These are phyloP conservation scores for Steinernema scapterisci DNA, from an alignment of 2,888 invertebrate species.

Conservation along the genomic window DNA sequence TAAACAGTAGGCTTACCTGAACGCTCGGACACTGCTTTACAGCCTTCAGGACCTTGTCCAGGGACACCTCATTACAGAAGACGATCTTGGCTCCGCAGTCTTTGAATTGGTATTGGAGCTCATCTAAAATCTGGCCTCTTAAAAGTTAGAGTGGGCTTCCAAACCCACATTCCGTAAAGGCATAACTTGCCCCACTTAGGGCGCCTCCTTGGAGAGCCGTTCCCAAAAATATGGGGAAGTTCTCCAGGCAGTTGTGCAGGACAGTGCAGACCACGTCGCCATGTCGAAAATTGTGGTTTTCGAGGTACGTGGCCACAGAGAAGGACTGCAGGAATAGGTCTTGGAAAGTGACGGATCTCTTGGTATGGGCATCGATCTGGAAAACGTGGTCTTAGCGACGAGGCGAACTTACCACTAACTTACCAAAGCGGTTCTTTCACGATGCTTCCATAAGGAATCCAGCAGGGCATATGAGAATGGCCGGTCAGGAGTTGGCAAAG, in stretches of 20 bases:
- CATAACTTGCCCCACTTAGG: constrained; percentile 55
- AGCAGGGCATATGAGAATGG: neutral
- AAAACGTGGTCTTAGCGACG: neutral
- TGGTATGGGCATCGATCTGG: constrained; percentile 30
- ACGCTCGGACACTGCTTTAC: neutral
- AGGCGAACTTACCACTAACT: neutral
- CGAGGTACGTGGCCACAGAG: constrained; percentile 46
- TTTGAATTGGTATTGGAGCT: neutral
- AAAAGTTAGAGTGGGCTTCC: no score
- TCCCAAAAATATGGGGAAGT: constrained; percentile 45
- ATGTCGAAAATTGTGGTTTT: constrained; percentile 45
- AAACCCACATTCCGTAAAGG: constrained; percentile 42
- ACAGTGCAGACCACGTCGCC: constrained; percentile 53
- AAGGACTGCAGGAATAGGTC: constrained; percentile 38
- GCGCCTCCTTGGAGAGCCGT: constrained; percentile 51
- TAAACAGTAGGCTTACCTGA: neutral
- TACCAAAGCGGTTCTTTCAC: neutral
- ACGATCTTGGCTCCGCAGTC: neutral
- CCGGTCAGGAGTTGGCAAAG: neutral
- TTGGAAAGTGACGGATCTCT: neutral
- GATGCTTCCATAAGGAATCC: neutral
- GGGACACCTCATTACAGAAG: neutral
- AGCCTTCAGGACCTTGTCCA: neutral
- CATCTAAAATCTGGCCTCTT: neutral
- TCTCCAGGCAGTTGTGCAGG: constrained; percentile 55